These are phyloP conservation scores for Fistularia commersonii DNA, from an alignment of 2,797 vertebrate genomes.

Conservation along the genomic window DNA sequence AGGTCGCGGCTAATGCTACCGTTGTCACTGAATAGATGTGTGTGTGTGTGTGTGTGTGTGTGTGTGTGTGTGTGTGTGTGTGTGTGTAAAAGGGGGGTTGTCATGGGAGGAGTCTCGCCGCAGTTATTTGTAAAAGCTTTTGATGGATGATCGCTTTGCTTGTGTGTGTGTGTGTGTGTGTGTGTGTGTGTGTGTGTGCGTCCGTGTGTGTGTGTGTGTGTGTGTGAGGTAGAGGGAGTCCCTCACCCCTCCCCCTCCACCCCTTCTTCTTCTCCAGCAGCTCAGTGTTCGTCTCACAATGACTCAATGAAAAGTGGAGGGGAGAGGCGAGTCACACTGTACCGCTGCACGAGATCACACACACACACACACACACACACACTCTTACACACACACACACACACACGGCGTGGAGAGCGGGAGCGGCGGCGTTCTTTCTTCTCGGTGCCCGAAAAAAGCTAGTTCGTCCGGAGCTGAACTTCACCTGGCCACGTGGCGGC, in stretches of 20 bases:
- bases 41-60: slow-evolving; percentile 55
- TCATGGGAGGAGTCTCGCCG: slow-evolving; percentile 60
- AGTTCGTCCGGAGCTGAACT: slow-evolving; percentile 35
- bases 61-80: not conserved
- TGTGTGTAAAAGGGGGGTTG: no score
- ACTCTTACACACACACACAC: no score
- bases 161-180: slow-evolving; percentile 14
- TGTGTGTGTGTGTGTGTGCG: no score
- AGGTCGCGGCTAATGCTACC: no score
- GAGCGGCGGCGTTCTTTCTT: no score
- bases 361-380: no score
- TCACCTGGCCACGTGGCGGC: slow-evolving; percentile 29
- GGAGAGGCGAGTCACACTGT: no score
- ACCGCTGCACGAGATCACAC: slow-evolving; percentile 44
- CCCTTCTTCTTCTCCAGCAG: slow-evolving; percentile 38
- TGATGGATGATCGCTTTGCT: slow-evolving; percentile 67
- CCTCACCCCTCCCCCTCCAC: slow-evolving; percentile 37
- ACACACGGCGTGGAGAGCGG: no score
- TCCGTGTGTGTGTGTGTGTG: slow-evolving; percentile 1
- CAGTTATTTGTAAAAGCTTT: slow-evolving; percentile 75
- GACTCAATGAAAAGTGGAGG: slow-evolving; percentile 63
- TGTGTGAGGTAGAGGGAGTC: slow-evolving; percentile 43
- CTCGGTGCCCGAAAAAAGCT: no score
- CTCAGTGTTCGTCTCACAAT: slow-evolving; percentile 67
- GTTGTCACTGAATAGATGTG: slow-evolving; percentile 63